Base-by-base conservation (phyloP, 1,140 invertebrate species). In the Antheraea mylitta region DNA sequence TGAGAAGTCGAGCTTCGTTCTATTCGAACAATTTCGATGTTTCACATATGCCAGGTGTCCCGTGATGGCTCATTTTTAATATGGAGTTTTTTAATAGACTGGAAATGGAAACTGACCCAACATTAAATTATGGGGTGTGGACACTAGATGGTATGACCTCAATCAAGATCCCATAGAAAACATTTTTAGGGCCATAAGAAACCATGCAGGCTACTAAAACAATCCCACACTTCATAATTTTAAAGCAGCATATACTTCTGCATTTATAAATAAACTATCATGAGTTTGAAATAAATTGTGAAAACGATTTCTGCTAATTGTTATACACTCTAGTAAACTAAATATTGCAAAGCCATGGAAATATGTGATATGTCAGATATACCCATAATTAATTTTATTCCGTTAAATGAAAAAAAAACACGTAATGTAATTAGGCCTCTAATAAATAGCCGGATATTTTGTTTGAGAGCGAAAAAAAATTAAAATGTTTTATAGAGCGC, bases 151-250 rank as follows among this genome's bases (percentile, higher is more conserved):
- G 38, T 8, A 60, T 60, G 72, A 79, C 70, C 62, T 78, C 0
- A 80, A 78, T 61, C 74, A 80, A 62, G 74, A 80, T 13, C 70
- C 76, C 2, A 48, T 76, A 42, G 74, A 78, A 72, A 75, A 74
- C 30, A 74, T 72, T 66, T 76, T 80, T 64, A 71, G 71, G 0
- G 68, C 67, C 4, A 72, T 77, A 3, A 71, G 73, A 58, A 75
- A 72, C 22, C 73, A 77, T 22, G 75, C 74, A 58, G 63, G 58
- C 10, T 30, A 58, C 3, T 60, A 67, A 10, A 61, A 4, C 38
- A 67, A 67, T 18, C 38, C 37, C 13, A 62, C 59, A 2, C 59
- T n/a, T 48, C 58, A 68, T 9, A 59, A 62, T 16, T 68, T 68
- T 42, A 59, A 68, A 30, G 62, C 59, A 2, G 59, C 67, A 11